Base-by-base conservation (phyloP, 2,113 vertebrate genomes). In the Microcebus murinus region DNA sequence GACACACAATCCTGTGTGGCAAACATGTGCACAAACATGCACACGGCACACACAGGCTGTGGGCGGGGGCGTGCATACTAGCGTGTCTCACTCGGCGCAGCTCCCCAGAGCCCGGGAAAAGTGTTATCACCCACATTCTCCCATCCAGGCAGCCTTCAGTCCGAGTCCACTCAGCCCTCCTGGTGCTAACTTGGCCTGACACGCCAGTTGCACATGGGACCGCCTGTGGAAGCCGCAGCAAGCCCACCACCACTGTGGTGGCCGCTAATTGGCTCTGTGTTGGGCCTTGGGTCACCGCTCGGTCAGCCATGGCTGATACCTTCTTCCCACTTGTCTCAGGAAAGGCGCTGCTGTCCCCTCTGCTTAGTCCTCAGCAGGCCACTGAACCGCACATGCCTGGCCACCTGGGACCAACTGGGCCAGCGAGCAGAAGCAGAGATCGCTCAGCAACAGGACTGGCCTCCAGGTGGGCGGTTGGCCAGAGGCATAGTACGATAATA, bases 271-370 rank as follows among this genome's bases (percentile, higher is more conserved):
- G 99, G 99, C 99, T 99, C 99, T 93, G 99, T 99, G 99, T 99
- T 99, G 98, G 97, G 98, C 97, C 36, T 34, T 52, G 98, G 99
- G 99, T 99, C 99, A 98, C 98, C 97, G 99, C 98, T 99, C 99
- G 99, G 99, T 99, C 99, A 99, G 99, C 99, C 99, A 96, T 99
- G 98, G 95, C 99, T 99, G 99, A 99, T 99, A 99, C 98, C 98
- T 99, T 99, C 98, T 99, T 98, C 98, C 99, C 98, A 98, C 98
- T 99, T 99, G 99, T 99, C 98, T 98, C 99, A 96, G 98, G 97
- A 99, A 99, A 99, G 99, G 99, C 99, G 97, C 98, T 98, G 93
- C 99, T 98, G 99, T 99, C 99, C 98, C 98, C 98, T 99, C 96
- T 29, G 91, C 98, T 99, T 98, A 99, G 98, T 94, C 98, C 97